A percentile compares a stretch with the other conserved stretches of the same genome.
Conservation (phyloP, 2,888 invertebrate species). For the Crioceris asparagi region DNA sequence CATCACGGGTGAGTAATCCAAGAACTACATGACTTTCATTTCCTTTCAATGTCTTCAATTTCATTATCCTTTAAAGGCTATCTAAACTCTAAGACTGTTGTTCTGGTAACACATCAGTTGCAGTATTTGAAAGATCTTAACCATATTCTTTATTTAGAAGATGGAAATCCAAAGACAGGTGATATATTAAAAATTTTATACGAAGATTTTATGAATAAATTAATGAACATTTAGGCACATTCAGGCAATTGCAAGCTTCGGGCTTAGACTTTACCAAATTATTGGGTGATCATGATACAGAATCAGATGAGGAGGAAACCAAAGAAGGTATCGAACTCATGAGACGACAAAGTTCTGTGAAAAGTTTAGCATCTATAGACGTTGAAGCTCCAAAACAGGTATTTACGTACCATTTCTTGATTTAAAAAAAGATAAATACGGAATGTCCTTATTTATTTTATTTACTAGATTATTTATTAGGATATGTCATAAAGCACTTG, state of each 20-base stretch:
- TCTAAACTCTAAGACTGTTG: conserved; percentile 57
- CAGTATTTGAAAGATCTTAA: conserved; percentile 54
- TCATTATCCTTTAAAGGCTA: conserved; percentile 34
- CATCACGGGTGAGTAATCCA: conserved; percentile 34
- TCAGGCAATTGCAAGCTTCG: conserved; percentile 57
- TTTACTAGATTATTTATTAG: too few species aligned
- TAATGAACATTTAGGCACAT: conserved; percentile 38
- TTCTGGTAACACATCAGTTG: conserved; percentile 68
- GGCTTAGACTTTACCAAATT: conserved; percentile 71
- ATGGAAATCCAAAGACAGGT: conserved; percentile 49
- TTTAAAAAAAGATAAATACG: too few species aligned
- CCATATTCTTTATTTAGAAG: conserved; percentile 49
- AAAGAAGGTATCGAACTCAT: conserved; percentile 3
- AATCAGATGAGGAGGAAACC: conserved; percentile 6
- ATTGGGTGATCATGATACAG: conserved; percentile 36
- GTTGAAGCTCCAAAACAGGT: conserved; percentile 27
- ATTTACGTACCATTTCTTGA: too few species aligned
- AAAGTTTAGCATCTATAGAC: conserved; percentile 40
- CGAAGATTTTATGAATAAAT: background rate
- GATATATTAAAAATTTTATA: conserved; percentile 1
- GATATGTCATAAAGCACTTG: too few species aligned
- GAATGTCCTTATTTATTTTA: too few species aligned
- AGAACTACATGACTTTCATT: background rate
- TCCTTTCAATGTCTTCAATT: background rate
- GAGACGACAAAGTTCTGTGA: conserved; percentile 43